A percentile compares a stretch with the other conserved stretches of the same genome.
Evolutionary conservation across 1,140 invertebrate species (phyloP).

Genomic region (Drosophila nikananu): DNA sequence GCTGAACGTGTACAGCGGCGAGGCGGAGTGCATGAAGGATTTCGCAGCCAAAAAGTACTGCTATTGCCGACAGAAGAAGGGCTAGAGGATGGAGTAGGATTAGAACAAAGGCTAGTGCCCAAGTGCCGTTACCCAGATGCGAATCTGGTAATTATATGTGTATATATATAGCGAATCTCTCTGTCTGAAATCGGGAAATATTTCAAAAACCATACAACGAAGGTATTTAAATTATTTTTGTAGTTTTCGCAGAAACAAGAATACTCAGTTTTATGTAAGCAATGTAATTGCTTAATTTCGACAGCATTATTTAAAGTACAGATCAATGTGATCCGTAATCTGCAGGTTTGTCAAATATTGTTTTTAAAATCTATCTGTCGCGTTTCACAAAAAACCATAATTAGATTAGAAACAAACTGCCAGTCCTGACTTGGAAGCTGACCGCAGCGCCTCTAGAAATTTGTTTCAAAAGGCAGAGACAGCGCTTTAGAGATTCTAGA

Average conservation of each 20-base stretch:
- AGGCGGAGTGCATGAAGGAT: slow-evolving; percentile 86
- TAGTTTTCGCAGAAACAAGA: neutral
- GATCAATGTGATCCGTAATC: neutral
- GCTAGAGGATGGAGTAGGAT: slow-evolving; percentile 8
- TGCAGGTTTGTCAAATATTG: neutral
- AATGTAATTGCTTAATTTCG: neutral
- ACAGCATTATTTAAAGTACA: neutral
- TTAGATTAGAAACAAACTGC: neutral
- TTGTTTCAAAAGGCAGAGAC: neutral
- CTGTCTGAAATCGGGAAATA: neutral
- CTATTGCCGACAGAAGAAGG: slow-evolving; percentile 80
- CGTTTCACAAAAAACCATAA: neutral
- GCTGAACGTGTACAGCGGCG: slow-evolving; percentile 87
- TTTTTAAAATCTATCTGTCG: neutral
- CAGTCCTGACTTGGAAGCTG: too few relatives aligned
- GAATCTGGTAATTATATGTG: slow-evolving; percentile 16
- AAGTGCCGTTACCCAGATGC: slow-evolving; percentile 49
- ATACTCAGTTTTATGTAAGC: neutral
- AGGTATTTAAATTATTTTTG: neutral
- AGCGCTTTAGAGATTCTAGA: neutral
- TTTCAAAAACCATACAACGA: slow-evolving; percentile 4
- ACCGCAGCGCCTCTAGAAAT: neutral
- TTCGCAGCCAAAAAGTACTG: slow-evolving; percentile 87
- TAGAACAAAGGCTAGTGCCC: slow-evolving; percentile 49
- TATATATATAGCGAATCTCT: slow-evolving; percentile 16